phyloP scores from a whole-genome alignment of 2,888 invertebrate species.

The Pegoplata infirma region DNA sequence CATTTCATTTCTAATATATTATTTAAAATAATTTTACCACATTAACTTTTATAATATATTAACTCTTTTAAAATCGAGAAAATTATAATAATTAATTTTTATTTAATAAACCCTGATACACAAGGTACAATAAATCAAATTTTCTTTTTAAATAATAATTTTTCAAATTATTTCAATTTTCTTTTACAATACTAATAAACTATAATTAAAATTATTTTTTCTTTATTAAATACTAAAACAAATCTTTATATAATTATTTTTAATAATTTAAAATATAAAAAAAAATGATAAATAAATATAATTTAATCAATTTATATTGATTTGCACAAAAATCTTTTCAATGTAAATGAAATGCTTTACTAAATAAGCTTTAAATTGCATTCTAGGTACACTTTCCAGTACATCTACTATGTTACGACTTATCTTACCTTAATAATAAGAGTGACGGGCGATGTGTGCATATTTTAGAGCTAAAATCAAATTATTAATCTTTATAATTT shows the following conservation, averaged over 20 bases:
- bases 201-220: constrained; percentile 81
- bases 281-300: constrained; percentile 70
- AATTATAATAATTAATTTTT: constrained; percentile 74
- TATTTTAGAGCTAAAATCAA: constrained; percentile 83
- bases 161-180: constrained; percentile 80
- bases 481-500: constrained; percentile 79
- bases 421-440: constrained; percentile 84
- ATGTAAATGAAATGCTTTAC: constrained; percentile 84
- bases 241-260: constrained; percentile 77
- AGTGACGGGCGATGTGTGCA: constrained; percentile 90
- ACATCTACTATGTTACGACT: constrained; percentile 90
- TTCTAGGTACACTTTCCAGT: constrained; percentile 86
- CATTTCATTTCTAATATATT: constrained; percentile 82
- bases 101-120: constrained; percentile 85
- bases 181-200: constrained; percentile 80
- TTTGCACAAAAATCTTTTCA: constrained; percentile 80
- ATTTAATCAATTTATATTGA: constrained; percentile 75
- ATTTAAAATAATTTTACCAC: constrained; percentile 82
- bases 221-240: constrained; percentile 79
- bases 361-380: constrained; percentile 81
- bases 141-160: constrained; percentile 79
- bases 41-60: constrained; percentile 81
- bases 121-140: constrained; percentile 84
- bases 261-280: constrained; percentile 73
- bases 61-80: constrained; percentile 83